Conservation (phyloP, 2,113 vertebrate species). For the Micronycteris hirsuta region DNA sequence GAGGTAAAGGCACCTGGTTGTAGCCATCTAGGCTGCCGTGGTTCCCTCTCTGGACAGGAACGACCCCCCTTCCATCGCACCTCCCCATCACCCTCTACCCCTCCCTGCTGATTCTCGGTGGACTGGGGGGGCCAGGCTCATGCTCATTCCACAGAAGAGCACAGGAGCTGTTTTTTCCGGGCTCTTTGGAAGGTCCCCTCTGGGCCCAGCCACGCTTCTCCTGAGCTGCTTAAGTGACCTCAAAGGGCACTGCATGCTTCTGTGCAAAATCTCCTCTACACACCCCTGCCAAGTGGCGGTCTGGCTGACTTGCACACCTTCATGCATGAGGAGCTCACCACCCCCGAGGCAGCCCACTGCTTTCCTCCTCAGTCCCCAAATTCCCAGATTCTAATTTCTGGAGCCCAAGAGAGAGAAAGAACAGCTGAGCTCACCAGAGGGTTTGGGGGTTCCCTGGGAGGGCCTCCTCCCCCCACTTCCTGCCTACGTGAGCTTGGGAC, state of each 20-base stretch:
- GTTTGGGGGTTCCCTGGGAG: rapidly evolving
- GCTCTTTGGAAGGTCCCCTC: not conserved
- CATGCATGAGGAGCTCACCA: not conserved
- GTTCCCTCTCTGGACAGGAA: not conserved
- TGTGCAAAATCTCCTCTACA: not conserved
- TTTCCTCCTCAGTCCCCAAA: not conserved
- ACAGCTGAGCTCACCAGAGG: rapidly evolving
- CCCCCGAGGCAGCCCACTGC: not conserved
- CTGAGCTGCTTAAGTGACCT: not conserved
- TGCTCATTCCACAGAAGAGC: rapidly evolving
- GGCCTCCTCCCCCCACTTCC: rapidly evolving
- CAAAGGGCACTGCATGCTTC: not conserved
- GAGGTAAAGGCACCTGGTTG: not conserved
- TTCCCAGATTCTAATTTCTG: not conserved
- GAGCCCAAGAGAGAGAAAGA: not conserved
- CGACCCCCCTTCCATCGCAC: rapidly evolving
- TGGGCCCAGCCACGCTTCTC: not conserved
- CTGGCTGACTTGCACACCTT: not conserved
- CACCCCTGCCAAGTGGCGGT: not conserved
- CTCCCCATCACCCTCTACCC: not conserved
- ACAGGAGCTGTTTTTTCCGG: not conserved
- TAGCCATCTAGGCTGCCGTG: not conserved
- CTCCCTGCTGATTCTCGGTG: rapidly evolving
- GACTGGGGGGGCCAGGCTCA: not conserved
- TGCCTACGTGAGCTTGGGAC: not conserved